Base-by-base conservation (phyloP, 2,888 invertebrate genomes). In the Lathronympha strigana region DNA sequence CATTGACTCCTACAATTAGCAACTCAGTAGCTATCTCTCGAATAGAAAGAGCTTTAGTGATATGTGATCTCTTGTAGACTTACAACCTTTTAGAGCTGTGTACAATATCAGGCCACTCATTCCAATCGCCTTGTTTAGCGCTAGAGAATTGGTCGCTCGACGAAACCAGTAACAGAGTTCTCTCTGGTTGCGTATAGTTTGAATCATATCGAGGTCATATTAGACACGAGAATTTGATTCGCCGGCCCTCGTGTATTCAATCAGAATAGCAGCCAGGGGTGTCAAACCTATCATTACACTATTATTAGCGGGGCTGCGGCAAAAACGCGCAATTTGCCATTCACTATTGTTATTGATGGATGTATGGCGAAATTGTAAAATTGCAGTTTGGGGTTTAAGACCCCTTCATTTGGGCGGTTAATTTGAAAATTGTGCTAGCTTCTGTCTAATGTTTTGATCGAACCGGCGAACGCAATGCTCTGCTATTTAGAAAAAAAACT, bases 391-490 rank as follows among this genome's bases (percentile, higher is more conserved):
- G 54, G 55, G 40, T 40, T 40, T 40, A 28, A n/a, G 40, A 25
- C 55, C 55, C 55, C 55, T 55, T 40, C 40, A 55, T 55, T 55
- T 55, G 55, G 55, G 55, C 55, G 55, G 40, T 55, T 55, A 55
- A 55, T 55, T 40, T 55, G 40, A 55, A 55, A 55, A 55, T 55
- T 55, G 55, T 54, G 15, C 40, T 55, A 40, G 55, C 55, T 55
- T 40, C 55, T 55, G 54, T 40, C 38, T n/a, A n/a, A n/a, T n/a
- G 38, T 40, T 55, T 40, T 54, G 38, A 54, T 6, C 36, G 9
- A 53, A 21, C 13, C 17, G 33, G 38, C n/a, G n/a, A n/a, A n/a
- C n/a, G n/a, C n/a, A n/a, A n/a, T n/a, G n/a, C n/a, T n/a, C n/a
- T n/a, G n/a, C n/a, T n/a, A n/a, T n/a, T n/a, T n/a, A n/a, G n/a